These are phyloP conservation scores for Sigmodon hispidus DNA, from an alignment of 2,113 vertebrate species.

Conservation along the genomic window DNA sequence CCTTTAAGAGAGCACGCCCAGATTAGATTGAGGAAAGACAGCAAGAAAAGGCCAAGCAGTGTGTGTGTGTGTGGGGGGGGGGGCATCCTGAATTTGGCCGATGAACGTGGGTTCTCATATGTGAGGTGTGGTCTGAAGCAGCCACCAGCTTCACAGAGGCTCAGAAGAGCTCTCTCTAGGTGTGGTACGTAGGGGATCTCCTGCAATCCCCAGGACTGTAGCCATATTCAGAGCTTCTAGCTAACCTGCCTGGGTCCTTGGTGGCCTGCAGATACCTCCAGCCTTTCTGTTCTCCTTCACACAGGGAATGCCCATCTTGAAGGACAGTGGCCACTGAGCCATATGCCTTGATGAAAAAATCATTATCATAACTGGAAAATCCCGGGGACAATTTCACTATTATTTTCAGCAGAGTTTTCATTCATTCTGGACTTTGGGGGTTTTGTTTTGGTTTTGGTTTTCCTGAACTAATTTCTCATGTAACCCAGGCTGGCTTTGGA, in stretches of 20 bases:
- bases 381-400: background rate
- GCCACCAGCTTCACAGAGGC: background rate
- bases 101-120: conserved; percentile 37
- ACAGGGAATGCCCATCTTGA: background rate
- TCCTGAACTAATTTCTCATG: background rate
- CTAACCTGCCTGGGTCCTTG: background rate
- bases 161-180: background rate
- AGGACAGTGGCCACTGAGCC: background rate
- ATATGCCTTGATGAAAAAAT: background rate
- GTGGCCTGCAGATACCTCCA: background rate
- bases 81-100: conserved; percentile 63
- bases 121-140: background rate
- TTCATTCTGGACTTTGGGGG: background rate
- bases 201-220: background rate
- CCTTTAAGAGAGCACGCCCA: conserved; percentile 81
- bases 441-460: background rate
- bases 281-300: background rate
- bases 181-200: background rate
- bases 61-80: too few species aligned
- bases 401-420: conserved; percentile 17
- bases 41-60: conserved; percentile 70
- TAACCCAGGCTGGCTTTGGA: background rate
- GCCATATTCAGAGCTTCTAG: background rate
- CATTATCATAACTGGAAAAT: background rate
- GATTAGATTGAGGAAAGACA: conserved; percentile 75